A percentile compares a stretch with the other conserved stretches of the same genome.
Conservation (phyloP, 2,888 invertebrate genomes). For the Xestobium rufovillosum region DNA sequence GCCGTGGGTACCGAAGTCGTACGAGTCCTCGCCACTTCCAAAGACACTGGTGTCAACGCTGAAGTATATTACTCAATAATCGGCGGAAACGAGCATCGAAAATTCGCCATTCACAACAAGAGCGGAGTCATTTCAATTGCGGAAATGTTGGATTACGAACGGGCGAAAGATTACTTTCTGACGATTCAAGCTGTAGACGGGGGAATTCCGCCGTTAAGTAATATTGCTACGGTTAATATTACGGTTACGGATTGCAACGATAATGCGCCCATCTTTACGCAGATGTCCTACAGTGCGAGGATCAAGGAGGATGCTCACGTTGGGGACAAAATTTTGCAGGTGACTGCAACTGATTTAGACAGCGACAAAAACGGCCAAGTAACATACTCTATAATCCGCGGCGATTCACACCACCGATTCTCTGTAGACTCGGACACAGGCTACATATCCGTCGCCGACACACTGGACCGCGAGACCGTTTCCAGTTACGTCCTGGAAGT, state of each 20-base stretch:
- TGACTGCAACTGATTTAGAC: constrained; percentile 79
- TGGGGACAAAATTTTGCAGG: constrained; percentile 67
- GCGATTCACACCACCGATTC: constrained; percentile 72
- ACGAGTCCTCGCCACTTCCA: constrained; percentile 81
- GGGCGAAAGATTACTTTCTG: constrained; percentile 75
- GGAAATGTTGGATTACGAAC: constrained; percentile 80
- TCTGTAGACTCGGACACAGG: constrained; percentile 69
- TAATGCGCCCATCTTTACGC: constrained; percentile 75
- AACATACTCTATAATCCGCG: constrained; percentile 67
- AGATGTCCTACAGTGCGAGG: constrained; percentile 65
- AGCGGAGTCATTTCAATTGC: constrained; percentile 70
- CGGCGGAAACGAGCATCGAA: constrained; percentile 82
- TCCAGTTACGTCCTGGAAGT: constrained; percentile 72
- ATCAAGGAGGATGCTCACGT: constrained; percentile 72
- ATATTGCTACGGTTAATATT: constrained; percentile 80
- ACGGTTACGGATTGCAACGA: constrained; percentile 82
- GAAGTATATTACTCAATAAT: constrained; percentile 82
- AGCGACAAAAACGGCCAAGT: constrained; percentile 73
- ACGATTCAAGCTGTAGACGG: constrained; percentile 88
- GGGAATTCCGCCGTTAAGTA: constrained; percentile 81
- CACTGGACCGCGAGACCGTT: constrained; percentile 76
- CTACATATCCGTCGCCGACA: constrained; percentile 63
- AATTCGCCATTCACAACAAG: constrained; percentile 67
- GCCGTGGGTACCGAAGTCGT: constrained; percentile 74
- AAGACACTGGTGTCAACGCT: constrained; percentile 89